phyloP scores from a whole-genome alignment of 2,113 vertebrate species.

The Channa maculata region DNA sequence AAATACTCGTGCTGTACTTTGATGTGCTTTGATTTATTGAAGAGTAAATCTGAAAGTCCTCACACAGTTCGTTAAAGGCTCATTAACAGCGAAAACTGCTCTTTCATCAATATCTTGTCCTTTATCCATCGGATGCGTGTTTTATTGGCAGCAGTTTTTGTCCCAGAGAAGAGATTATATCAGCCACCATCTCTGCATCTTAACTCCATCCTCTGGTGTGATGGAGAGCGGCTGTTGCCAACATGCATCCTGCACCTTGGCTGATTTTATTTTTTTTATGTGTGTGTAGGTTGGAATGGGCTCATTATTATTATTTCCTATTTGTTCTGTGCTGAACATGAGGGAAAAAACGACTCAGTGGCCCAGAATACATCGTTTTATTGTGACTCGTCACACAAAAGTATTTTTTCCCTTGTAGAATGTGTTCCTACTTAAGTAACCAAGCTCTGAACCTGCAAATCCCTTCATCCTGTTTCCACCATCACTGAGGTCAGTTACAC shows the following conservation, averaged over 20 bases:
- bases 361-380: no score
- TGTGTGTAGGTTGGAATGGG: neutral
- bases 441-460: conserved; percentile 69
- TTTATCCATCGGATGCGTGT: neutral
- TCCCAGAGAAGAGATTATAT: conserved; percentile 10
- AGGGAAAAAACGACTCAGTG: no score
- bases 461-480: conserved; percentile 78
- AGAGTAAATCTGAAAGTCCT: no score
- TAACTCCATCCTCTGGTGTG: conserved; percentile 1
- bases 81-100: neutral
- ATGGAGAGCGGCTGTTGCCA: neutral
- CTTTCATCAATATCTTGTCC: neutral
- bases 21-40: neutral
- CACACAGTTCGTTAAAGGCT: no score
- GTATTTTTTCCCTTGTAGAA: no score
- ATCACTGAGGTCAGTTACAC: conserved; percentile 64
- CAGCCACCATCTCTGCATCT: conserved; percentile 25
- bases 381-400: no score
- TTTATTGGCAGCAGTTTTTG: conserved; percentile 18
- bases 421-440: conserved; percentile 35
- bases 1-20: no score
- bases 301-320: conserved; percentile 11
- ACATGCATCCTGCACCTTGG: neutral
- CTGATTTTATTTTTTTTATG: conserved; percentile 1
- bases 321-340: neutral